phyloP scores from a whole-genome alignment of 2,888 invertebrate species.

The Aphidoletes aphidimyza region DNA sequence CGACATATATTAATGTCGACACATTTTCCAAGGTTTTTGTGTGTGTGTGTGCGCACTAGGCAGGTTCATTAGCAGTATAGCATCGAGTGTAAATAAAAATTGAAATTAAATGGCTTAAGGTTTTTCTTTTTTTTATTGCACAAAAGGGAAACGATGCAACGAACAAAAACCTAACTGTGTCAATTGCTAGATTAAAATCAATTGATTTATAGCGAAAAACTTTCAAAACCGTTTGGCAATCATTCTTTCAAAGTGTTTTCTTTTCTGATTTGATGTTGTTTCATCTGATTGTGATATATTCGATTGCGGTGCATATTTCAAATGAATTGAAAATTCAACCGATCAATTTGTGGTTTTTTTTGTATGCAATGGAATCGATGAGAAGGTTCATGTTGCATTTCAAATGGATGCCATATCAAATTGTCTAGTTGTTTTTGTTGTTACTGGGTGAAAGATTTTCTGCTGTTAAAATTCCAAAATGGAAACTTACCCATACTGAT shows the following conservation, averaged over 20 bases:
- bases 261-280: background rate
- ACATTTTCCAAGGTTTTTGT: constrained; percentile 21
- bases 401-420: background rate
- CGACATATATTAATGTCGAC: background rate
- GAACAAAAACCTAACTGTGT: constrained; percentile 2
- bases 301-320: background rate
- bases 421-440: background rate
- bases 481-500: background rate
- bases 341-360: background rate
- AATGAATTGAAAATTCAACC: background rate
- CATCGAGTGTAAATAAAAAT: background rate
- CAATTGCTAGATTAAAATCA: background rate
- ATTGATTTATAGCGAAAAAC: background rate
- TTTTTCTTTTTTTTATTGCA: no score
- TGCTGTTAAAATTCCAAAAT: background rate
- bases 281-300: background rate
- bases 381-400: background rate
- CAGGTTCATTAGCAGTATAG: no score
- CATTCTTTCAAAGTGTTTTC: background rate
- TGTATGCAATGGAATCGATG: background rate
- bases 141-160: background rate
- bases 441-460: constrained; percentile 1
- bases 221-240: background rate
- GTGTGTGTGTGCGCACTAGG: no score
- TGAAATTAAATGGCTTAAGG: background rate